Evolutionary conservation across 1,140 invertebrate genomes (phyloP).

Genomic region (Eubasilissa regina): DNA sequence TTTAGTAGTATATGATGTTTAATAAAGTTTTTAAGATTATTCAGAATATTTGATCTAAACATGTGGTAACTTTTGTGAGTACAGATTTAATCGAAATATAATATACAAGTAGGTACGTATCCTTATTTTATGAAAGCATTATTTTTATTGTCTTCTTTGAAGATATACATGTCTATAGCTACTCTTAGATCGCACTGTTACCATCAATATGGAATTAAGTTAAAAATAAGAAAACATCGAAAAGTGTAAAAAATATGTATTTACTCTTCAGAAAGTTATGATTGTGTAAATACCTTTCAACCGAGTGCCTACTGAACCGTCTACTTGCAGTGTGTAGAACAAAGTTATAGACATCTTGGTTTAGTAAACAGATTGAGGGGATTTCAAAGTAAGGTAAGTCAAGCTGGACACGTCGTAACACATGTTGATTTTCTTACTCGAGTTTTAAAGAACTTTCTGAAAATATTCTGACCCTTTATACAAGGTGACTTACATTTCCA

Average conservation of each 20-base stretch:
- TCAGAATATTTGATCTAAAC: too few relatives aligned
- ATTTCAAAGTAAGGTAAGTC: not conserved
- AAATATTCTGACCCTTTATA: conserved; percentile 7
- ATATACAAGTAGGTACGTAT: too few relatives aligned
- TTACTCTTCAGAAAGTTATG: not conserved
- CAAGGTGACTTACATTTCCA: conserved; percentile 2
- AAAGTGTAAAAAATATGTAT: not conserved
- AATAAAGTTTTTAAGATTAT: too few relatives aligned
- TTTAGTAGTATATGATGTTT: too few relatives aligned
- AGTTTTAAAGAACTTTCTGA: not conserved
- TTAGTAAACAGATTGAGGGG: not conserved
- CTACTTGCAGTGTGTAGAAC: conserved; percentile 7
- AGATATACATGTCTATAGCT: too few relatives aligned
- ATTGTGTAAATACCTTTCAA: conserved; percentile 11
- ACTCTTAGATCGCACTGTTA: too few relatives aligned
- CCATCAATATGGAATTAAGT: not conserved
- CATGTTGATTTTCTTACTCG: not conserved
- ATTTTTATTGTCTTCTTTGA: too few relatives aligned
- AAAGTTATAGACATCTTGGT: conserved; percentile 25
- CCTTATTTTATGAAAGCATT: too few relatives aligned
- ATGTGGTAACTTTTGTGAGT: too few relatives aligned
- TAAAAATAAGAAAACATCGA: not conserved
- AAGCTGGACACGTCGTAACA: not conserved
- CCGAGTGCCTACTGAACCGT: not conserved
- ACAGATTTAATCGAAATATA: too few relatives aligned